Evolutionary conservation across 2,113 vertebrate species (phyloP), one percentile per base, ranked within the genome.

Genomic region (Nyctereutes procyonoides): DNA sequence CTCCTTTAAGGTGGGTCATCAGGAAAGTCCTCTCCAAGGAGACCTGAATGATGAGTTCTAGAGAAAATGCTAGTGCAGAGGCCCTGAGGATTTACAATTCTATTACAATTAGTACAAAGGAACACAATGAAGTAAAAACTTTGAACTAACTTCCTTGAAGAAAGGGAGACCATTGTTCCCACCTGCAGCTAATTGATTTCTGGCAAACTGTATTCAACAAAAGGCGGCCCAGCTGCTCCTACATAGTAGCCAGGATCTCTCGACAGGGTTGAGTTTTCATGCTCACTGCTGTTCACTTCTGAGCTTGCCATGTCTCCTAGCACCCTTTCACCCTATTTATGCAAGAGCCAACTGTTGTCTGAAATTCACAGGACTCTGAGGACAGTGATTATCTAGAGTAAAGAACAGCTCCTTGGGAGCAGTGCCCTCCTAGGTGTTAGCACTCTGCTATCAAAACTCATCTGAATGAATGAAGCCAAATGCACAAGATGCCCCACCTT

Each of bases 331-430:
- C 51, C 60, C 24, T 55, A 48, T 76, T 24, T 95, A 65, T 32
- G 77, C 32, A 82, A 65, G 71, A 74, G 48, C 65, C 51, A 69
- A 28, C 19, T 58, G 20, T 63, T 56, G 35, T 77, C 65, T 62
- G 32, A 74, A 55, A n/a, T 24, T 32, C 69, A 32, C 2, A 84
- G 30, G 58, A 32, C 90, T 15, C 91, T 30, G 67, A 86, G 88
- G 56, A 65, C 77, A 92, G 76, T 90, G 65, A 43, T 83, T 74
- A 32, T 82, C 43, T 90, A 80, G 65, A 95, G 96, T 48, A 58
- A 97, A 96, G 97, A 93, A 89, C 62, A 92, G 88, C 94, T 91
- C 67, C 82, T 94, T 97, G 96, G 96, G 77, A 98, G 83, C 43
- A 53, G 1, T 58, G 30, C 92, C 85, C 96, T 98, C 77, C 95